phyloP scores from a whole-genome alignment of 2,113 vertebrate species.

The Camelus dromedarius region DNA sequence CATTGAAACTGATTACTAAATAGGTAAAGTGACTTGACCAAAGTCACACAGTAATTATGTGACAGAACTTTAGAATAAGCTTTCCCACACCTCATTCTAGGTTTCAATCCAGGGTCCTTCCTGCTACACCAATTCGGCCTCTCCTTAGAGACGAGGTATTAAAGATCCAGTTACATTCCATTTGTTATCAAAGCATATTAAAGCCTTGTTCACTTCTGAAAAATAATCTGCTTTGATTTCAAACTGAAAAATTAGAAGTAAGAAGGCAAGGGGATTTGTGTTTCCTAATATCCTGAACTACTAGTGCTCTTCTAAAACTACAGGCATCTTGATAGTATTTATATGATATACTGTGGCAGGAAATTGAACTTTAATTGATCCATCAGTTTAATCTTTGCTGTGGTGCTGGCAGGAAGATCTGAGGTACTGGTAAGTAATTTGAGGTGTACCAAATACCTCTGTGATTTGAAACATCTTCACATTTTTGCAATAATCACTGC shows the following conservation, averaged over 20 bases:
- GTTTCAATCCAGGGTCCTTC: not conserved
- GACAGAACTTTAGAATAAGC: not conserved
- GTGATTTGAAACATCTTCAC: slow-evolving; percentile 8
- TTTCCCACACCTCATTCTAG: not conserved
- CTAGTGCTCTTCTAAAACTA: slow-evolving; percentile 35
- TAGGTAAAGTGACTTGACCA: not conserved
- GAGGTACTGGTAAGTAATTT: slow-evolving; percentile 50
- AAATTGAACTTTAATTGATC: slow-evolving; percentile 49
- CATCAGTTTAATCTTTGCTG: slow-evolving; percentile 55
- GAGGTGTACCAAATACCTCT: not conserved
- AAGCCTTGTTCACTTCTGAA: not conserved
- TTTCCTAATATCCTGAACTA: slow-evolving; percentile 34
- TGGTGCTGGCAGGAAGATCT: slow-evolving; percentile 22
- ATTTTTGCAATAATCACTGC: not conserved
- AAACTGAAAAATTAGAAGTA: not conserved
- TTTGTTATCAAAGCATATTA: not conserved
- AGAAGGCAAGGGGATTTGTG: not conserved
- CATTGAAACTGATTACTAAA: not conserved
- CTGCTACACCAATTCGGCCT: not conserved
- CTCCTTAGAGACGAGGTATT: not conserved
- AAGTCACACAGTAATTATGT: not conserved
- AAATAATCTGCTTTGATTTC: slow-evolving; percentile 15
- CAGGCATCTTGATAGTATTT: slow-evolving; percentile 39
- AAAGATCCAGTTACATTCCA: not conserved
- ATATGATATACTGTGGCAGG: slow-evolving; percentile 14